Evolutionary conservation across 2,113 vertebrate species (phyloP).

Genomic region (Labeo rohita): DNA sequence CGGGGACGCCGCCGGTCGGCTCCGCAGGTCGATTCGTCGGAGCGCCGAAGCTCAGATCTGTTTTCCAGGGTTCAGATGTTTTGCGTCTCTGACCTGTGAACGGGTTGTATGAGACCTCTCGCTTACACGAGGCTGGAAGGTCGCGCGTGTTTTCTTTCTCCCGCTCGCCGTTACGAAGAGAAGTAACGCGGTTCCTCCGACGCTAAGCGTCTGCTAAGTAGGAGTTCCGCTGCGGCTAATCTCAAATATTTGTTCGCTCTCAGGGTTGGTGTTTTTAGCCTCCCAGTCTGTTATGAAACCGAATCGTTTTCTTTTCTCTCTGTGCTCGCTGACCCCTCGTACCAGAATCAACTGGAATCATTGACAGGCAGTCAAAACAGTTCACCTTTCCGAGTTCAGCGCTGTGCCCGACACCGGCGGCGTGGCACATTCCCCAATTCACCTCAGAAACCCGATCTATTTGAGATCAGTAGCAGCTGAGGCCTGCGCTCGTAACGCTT

Average conservation of each 20-base stretch:
- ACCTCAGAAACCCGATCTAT: conserved; percentile 72
- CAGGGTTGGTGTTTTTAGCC: conserved; percentile 59
- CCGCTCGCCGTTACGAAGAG: conserved; percentile 60
- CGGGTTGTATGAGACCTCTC: conserved; percentile 61
- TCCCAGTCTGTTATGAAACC: conserved; percentile 71
- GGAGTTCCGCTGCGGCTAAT: conserved; percentile 67
- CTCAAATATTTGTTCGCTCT: conserved; percentile 71
- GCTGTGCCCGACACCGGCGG: conserved; percentile 48
- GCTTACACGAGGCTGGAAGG: background rate
- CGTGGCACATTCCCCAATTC: conserved; percentile 68
- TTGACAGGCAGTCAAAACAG: conserved; percentile 82
- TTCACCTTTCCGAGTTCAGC: conserved; percentile 58
- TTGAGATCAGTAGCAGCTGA: conserved; percentile 81
- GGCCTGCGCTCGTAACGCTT: conserved; percentile 69
- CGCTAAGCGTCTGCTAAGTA: conserved; percentile 65
- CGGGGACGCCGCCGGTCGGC: conserved; percentile 46
- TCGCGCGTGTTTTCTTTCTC: conserved; percentile 65
- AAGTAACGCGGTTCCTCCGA: conserved; percentile 38
- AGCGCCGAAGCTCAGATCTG: background rate
- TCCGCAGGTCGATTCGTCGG: conserved; percentile 47
- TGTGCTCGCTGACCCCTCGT: conserved; percentile 67
- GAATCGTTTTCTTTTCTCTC: conserved; percentile 57
- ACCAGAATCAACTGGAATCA: conserved; percentile 75
- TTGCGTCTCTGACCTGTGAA: conserved; percentile 60
- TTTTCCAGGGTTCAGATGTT: background rate